A percentile compares a stretch with the other conserved stretches of the same genome.
Evolutionary conservation across 2,113 vertebrate genomes (phyloP).

Genomic region (Dromiciops gliroides): DNA sequence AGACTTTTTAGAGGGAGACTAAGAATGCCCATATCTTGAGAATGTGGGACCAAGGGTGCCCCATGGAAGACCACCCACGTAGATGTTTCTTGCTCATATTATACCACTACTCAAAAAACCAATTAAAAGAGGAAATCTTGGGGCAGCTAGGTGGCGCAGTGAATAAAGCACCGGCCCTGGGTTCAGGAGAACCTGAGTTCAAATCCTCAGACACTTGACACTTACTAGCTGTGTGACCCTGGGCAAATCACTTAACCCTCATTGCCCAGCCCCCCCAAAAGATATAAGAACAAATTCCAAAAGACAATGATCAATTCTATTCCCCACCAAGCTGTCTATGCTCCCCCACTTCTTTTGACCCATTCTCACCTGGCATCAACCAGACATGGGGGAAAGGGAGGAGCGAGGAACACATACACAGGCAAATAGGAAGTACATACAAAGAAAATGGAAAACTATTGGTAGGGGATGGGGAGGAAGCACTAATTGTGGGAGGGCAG

Average conservation of each 20-base stretch:
- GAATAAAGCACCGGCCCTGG: too few species aligned
- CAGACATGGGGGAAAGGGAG: neutral
- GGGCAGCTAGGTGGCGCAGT: too few species aligned
- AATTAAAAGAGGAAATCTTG: neutral
- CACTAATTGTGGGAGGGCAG: neutral
- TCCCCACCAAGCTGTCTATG: neutral
- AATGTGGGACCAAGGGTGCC: neutral
- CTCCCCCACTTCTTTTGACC: neutral
- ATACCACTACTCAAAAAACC: neutral
- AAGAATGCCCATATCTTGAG: constrained; percentile 1
- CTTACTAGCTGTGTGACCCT: too few species aligned
- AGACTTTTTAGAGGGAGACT: constrained; percentile 41
- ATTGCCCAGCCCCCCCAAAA: too few species aligned
- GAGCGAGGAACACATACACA: neutral
- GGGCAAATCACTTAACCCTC: too few species aligned
- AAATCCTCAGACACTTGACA: too few species aligned
- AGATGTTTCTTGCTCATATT: neutral
- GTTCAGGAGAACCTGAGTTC: too few species aligned
- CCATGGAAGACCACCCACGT: neutral
- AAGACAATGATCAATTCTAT: neutral
- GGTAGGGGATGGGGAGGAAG: neutral
- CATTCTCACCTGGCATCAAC: neutral
- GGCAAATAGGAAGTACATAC: neutral
- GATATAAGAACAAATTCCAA: too few species aligned
- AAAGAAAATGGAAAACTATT: neutral